These are phyloP conservation scores for Ryuthela nishihirai DNA, from an alignment of 2,888 invertebrate genomes.

Conservation along the genomic window DNA sequence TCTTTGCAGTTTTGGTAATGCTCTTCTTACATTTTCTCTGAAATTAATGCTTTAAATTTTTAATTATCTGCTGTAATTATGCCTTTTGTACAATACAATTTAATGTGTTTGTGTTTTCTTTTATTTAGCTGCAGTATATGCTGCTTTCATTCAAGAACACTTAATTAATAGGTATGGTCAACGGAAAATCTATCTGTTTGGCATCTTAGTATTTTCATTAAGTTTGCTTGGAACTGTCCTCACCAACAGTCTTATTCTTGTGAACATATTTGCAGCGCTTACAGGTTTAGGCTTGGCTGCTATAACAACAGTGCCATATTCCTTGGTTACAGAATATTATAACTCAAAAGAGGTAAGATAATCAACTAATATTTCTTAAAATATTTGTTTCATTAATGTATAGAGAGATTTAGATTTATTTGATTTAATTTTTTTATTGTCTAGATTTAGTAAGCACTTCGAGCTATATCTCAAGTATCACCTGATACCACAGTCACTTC, in stretches of 20 bases:
- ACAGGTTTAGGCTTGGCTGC: slow-evolving; percentile 46
- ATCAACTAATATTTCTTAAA: too few relatives aligned
- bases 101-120: too few relatives aligned
- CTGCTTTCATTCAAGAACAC: slow-evolving; percentile 44
- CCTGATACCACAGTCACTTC: too few relatives aligned
- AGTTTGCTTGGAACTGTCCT: slow-evolving; percentile 45
- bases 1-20: too few relatives aligned
- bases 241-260: slow-evolving; percentile 41
- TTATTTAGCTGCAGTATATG: slow-evolving; percentile 45
- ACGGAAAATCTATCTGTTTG: slow-evolving; percentile 44
- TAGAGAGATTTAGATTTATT: neutral
- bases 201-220: slow-evolving; percentile 44
- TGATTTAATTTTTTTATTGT: too few relatives aligned
- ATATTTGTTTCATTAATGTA: neutral
- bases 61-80: too few relatives aligned
- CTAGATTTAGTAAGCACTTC: too few relatives aligned
- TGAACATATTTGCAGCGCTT: slow-evolving; percentile 45
- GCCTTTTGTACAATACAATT: too few relatives aligned
- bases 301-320: slow-evolving; percentile 46
- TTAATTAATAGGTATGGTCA: slow-evolving; percentile 44
- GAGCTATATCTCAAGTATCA: too few relatives aligned
- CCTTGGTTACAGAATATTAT: slow-evolving; percentile 45
- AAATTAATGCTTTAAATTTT: too few relatives aligned
- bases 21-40: too few relatives aligned
- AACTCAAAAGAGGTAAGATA: slow-evolving; percentile 42